A percentile compares a stretch with the other conserved stretches of the same genome.
Evolutionary conservation across 2,888 invertebrate genomes (phyloP).

Genomic region (Clusia tigrina): DNA sequence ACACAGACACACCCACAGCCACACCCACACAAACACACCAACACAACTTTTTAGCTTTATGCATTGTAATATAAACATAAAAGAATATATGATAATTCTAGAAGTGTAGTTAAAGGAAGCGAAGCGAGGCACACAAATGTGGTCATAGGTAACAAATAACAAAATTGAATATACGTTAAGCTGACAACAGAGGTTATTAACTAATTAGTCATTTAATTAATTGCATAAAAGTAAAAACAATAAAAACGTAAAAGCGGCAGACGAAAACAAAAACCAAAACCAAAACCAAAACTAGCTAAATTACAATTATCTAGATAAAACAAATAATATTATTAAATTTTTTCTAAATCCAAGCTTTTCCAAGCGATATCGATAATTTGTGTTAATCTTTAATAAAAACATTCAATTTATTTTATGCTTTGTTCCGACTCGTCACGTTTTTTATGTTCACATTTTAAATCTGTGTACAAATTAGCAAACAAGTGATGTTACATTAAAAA

Average conservation of each 20-base stretch:
- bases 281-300: conserved; percentile 20
- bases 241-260: conserved; percentile 19
- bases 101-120: conserved; percentile 47
- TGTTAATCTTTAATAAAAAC: conserved; percentile 17
- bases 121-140: conserved; percentile 19
- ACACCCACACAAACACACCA: too few species aligned
- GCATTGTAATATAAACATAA: conserved; percentile 39
- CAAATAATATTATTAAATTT: conserved; percentile 18
- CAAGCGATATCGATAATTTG: too few species aligned
- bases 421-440: neutral
- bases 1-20: too few species aligned
- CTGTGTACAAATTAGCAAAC: conserved; percentile 44
- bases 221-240: conserved; percentile 25
- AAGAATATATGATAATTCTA: conserved; percentile 53
- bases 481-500: conserved; percentile 26
- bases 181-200: conserved; percentile 54
- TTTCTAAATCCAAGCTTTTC: conserved; percentile 42
- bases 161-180: conserved; percentile 49
- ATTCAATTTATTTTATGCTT: conserved; percentile 39
- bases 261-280: conserved; percentile 14
- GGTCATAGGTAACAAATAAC: conserved; percentile 22
- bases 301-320: conserved; percentile 26
- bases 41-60: conserved; percentile 54
- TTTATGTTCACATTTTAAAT: conserved; percentile 36
- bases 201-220: conserved; percentile 27